A percentile compares a stretch with the other conserved stretches of the same genome.
Conservation (phyloP, 2,888 invertebrate species). For the Morinoia aosen region DNA sequence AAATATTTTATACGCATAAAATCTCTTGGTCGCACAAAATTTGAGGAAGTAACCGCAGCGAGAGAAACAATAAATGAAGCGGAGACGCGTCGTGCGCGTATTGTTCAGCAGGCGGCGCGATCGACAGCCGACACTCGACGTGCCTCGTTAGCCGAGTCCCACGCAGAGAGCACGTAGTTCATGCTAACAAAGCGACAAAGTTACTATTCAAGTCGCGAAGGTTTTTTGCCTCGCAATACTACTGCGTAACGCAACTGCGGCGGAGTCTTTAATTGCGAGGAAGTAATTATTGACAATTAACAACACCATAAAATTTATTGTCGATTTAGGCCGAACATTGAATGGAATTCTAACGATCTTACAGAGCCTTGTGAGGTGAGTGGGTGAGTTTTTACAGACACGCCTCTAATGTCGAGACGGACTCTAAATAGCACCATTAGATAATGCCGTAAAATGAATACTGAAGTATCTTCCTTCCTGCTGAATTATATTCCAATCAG, state of each 20-base stretch:
- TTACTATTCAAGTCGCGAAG: neutral
- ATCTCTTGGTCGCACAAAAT: neutral
- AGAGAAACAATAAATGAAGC: neutral
- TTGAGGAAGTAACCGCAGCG: neutral
- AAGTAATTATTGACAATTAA: constrained; percentile 13
- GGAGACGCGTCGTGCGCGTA: neutral
- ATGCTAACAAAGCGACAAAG: neutral
- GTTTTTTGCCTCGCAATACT: neutral
- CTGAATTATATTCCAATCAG: neutral
- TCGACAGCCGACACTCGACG: neutral
- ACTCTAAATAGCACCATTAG: neutral
- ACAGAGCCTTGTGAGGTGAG: neutral
- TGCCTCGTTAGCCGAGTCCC: neutral
- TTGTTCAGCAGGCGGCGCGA: neutral
- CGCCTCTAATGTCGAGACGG: neutral
- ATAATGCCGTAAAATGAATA: neutral
- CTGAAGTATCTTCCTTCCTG: neutral
- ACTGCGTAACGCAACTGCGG: neutral
- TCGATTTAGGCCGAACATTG: neutral
- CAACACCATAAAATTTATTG: constrained; percentile 16
- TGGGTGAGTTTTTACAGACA: neutral
- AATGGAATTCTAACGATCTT: neutral
- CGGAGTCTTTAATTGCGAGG: neutral
- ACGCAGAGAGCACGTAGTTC: neutral
- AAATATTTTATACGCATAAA: neutral